phyloP scores from a whole-genome alignment of 2,797 vertebrate genomes.

The Typhlichthys eigenmanni region DNA sequence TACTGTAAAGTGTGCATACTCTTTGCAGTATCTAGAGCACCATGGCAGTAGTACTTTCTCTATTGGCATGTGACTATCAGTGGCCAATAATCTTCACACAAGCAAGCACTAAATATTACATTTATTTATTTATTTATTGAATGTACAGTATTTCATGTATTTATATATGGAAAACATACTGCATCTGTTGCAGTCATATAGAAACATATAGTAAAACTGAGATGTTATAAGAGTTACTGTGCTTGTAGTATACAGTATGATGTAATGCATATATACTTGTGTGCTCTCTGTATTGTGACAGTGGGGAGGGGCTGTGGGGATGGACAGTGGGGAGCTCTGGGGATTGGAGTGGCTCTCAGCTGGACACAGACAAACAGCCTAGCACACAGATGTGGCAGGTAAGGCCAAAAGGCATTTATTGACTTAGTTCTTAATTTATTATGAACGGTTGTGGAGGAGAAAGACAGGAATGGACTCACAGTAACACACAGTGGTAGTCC shows the following conservation, averaged over 20 bases:
- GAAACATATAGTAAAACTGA: conserved; percentile 1
- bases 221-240: conserved; percentile 1
- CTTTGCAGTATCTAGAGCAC: background rate
- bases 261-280: conserved; percentile 10
- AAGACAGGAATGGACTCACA: too few species aligned
- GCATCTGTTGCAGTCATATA: too few species aligned
- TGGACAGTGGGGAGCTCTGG: conserved; percentile 48
- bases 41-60: background rate
- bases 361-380: conserved; percentile 54
- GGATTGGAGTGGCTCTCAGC: conserved; percentile 56
- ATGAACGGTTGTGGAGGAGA: background rate
- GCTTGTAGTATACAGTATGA: conserved; percentile 20
- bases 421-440: background rate
- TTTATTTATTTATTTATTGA: background rate
- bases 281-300: conserved; percentile 52
- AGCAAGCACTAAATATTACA: too few species aligned
- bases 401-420: conserved; percentile 44
- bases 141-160: too few species aligned
- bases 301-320: conserved; percentile 48
- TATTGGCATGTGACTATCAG: conserved; percentile 7
- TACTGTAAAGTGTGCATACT: too few species aligned
- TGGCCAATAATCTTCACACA: background rate
- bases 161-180: too few species aligned
- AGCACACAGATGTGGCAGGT: conserved; percentile 62
- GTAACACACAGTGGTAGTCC: too few species aligned